These are phyloP conservation scores for Crepidodera aurea DNA, from an alignment of 2,888 invertebrate species.

Conservation along the genomic window DNA sequence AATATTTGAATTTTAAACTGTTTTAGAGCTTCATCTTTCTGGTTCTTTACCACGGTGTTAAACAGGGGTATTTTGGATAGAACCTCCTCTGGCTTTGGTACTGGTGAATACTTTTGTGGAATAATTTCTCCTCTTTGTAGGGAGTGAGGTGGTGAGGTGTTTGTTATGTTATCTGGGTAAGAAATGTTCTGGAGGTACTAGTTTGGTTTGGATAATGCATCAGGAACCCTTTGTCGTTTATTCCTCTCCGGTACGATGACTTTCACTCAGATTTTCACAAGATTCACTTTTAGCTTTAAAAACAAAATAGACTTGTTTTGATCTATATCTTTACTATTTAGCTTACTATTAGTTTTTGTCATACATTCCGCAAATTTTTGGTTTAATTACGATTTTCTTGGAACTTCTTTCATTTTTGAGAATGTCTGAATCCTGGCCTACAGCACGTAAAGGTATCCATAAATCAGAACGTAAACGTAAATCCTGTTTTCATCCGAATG, in stretches of 20 bases:
- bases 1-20: slow-evolving; percentile 31
- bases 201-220: slow-evolving; percentile 15
- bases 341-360: too few species aligned
- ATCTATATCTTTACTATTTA: too few species aligned
- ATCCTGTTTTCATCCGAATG: slow-evolving; percentile 40
- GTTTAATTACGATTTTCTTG: too few species aligned
- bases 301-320: too few species aligned
- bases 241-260: slow-evolving; percentile 28
- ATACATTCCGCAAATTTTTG: too few species aligned
- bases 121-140: slow-evolving; percentile 25
- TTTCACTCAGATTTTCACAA: slow-evolving; percentile 8
- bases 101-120: slow-evolving; percentile 15
- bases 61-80: slow-evolving; percentile 40
- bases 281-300: too few species aligned
- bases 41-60: slow-evolving; percentile 39
- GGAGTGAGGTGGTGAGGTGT: slow-evolving; percentile 26
- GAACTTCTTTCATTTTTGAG: too few species aligned
- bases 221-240: slow-evolving; percentile 37
- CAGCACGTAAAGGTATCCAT: slow-evolving; percentile 29
- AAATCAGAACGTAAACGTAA: slow-evolving; percentile 39
- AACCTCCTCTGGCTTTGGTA: slow-evolving; percentile 34
- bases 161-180: slow-evolving; percentile 30
- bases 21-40: slow-evolving; percentile 31
- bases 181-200: slow-evolving; percentile 29
- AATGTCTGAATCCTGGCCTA: not conserved